Base-by-base conservation (phyloP, 1,140 invertebrate species). In the Pararge aegeria region DNA sequence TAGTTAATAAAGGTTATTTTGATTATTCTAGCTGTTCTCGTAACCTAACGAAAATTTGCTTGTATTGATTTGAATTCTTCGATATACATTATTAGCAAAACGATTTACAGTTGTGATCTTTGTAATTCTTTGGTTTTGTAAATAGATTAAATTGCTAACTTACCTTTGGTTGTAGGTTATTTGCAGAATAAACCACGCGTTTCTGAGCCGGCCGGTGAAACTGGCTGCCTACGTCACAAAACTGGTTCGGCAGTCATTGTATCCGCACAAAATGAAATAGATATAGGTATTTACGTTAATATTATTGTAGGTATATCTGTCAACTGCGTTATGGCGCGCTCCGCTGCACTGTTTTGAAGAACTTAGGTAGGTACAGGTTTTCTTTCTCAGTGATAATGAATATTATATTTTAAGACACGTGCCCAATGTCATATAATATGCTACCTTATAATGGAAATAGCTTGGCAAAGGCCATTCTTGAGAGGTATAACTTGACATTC, bases 81-180 rank as follows among this genome's bases (percentile, higher is more conserved):
- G 5, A 18, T 52, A 50, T 20, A 13, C 9, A 59, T 61, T 44
- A 61, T 61, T 21, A 5, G n/a, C 19, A 15, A 15, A 21, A 21
- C 19, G 18, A 18, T 46, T 19, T 42, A 5, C 13, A 10, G 13
- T 38, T 38, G 34, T 38, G 13, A 12, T 38, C 12, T 4, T 18
- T 9, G 7, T 16, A 18, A 1, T 42, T 16, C 5, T 16, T 18
- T 5, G 5, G 30, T 34, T 12, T 12, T 3, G 0, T 34, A 34
- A 7, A 12, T 34, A 10, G 9, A 34, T 7, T 12, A 34, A 34
- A 34, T 12, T 34, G 3, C 12, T 34, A 34, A 12, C 30, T 34
- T n/a, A 34, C 30, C 7, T 34, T 12, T 34, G 30, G 7, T 44
- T 4, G 19, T 18, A 18, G 15, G 40, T 44, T 18, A 18, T 44